These are phyloP conservation scores for Noctilio leporinus DNA, from an alignment of 2,113 vertebrate genomes.

Conservation along the genomic window DNA sequence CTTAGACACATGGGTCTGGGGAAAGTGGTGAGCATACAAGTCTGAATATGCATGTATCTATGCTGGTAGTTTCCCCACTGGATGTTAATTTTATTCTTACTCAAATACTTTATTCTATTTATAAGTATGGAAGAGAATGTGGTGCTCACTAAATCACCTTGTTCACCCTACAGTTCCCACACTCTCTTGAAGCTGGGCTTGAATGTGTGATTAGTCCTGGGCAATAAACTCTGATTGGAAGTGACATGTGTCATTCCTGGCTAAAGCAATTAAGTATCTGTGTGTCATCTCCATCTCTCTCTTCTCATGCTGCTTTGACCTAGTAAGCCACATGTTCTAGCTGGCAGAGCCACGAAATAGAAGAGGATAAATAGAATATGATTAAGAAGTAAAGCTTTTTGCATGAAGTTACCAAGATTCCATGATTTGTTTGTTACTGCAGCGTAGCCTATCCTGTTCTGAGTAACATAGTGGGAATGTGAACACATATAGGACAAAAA, in stretches of 20 bases:
- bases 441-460: background rate
- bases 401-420: background rate
- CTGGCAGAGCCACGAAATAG: background rate
- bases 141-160: background rate
- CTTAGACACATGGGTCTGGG: background rate
- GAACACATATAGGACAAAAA: background rate
- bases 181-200: background rate
- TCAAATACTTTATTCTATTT: background rate
- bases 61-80: background rate
- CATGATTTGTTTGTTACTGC: background rate
- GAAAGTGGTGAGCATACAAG: background rate
- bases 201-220: background rate
- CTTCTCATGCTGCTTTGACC: background rate
- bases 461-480: background rate
- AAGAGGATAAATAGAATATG: background rate
- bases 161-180: background rate
- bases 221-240: background rate
- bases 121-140: background rate
- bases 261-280: constrained; percentile 1
- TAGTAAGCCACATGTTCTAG: background rate
- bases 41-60: background rate
- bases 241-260: background rate
- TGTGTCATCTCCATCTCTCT: background rate
- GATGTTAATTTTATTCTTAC: background rate
- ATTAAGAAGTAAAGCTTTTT: background rate